Evolutionary conservation across 2,888 invertebrate genomes (phyloP), one percentile per base, ranked within the genome.

Genomic region (Hydropsyche betteni): DNA sequence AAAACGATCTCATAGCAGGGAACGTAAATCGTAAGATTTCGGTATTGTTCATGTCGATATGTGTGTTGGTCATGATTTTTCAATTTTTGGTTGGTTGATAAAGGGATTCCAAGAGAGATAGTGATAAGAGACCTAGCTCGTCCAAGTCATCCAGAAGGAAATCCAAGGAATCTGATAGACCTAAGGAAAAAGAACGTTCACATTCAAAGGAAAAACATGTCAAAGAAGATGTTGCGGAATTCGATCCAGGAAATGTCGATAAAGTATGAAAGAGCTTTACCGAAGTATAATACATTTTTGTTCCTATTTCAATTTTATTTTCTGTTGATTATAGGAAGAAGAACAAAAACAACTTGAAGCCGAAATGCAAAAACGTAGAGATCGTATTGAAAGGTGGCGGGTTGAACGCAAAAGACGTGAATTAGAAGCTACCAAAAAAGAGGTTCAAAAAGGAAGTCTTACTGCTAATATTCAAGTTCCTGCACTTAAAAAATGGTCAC

Each of bases 321-420:
- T 74, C 51, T 80, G 75, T 53, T 51, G 61, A 79, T 79, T 81
- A 68, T 82, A 94, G 90, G 97, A 97, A 85, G 95, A 94, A 83
- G 96, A 96, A 82, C 95, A 96, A 82, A 93, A 92, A 80, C 91
- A 94, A 38, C 85, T 99, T 38, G 98, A 98, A 84, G 86, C 93
- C 16, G 98, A 98, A 87, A 98, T 98, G 98, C 96, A 95, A 82
- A 97, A 96, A 83, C 89, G 98, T 4, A 89, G 98, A 0, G 98
- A 99, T 81, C 90, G 98, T 72, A 98, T 99, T 79, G 98, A 99
- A 84, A 90, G 97, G 73, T 98, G 98, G 98, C 88, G 98, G 68
- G 95, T 96, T 0, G 97, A 98, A 81, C 90, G 97, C 12, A 97
- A 97, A 84, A 93, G 95, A 80, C 94, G 93, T 81, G 94, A 95